Base-by-base conservation (phyloP, 1,140 invertebrate species). In the Brachionus plicatilis region DNA sequence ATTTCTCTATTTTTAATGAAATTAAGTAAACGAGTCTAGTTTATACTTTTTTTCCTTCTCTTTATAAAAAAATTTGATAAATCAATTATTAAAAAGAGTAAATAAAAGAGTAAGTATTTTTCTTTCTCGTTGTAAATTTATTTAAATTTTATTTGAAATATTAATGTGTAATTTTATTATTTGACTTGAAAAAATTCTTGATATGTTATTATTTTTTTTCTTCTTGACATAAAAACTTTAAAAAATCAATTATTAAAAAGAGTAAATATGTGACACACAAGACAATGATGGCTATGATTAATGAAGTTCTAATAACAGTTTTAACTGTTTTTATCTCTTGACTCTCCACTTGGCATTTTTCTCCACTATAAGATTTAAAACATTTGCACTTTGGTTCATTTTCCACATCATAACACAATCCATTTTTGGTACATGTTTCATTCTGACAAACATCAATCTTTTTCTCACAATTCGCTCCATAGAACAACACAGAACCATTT, bases 391-490 rank as follows among this genome's bases (percentile, higher is more conserved):
- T 24, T 14, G 76, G 11, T 65, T 60, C 45, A 53, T 14, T 20
- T n/a, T 50, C 45, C 9, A 33, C 50, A 41, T 56, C 45, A 14
- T 24, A 37, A 20, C 76, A 80, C 8, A 80, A 47, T 37, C 76
- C 76, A 80, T 80, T 56, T n/a, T 24, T 17, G 9, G 76, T 56
- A 41, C 76, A 80, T 17, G 76, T 80, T n/a, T 60, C 76, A 37
- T 65, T 65, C 17, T n/a, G 3, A 17, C 76, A 80, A 29, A 80
- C 20, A 56, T 80, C 45, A 17, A 53, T 41, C 24, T 80, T 65
- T 41, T 14, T 29, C 45, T 80, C 24, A 65, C 76, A 80, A 56
- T 53, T 53, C 4, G 5, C 4, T 53, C 76, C 76, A 72, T 43
- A 72, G 17, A 41, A 72, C 17, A 60, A 60, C 6, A 60, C 17